These are phyloP conservation scores for Neomicropteryx cornuta DNA, from an alignment of 1,140 invertebrate genomes.

Conservation along the genomic window DNA sequence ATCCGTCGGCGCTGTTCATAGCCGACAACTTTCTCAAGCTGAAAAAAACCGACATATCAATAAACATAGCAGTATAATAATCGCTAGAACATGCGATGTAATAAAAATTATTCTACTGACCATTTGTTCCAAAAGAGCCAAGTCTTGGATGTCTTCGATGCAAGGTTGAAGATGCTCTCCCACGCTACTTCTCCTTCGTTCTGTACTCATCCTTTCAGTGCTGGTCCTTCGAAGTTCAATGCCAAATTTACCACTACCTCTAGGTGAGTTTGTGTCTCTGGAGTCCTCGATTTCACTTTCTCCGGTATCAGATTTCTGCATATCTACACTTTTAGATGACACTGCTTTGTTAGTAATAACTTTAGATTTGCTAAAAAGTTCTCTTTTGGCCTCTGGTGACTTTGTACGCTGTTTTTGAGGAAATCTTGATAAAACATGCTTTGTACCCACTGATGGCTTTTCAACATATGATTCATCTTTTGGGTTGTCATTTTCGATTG, in stretches of 20 bases:
- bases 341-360: too few species aligned
- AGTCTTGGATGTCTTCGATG: constrained; percentile 60
- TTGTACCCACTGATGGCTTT: too few species aligned
- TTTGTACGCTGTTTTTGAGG: constrained; percentile 12
- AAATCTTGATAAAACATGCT: too few species aligned
- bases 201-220: constrained; percentile 31
- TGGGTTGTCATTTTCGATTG: too few species aligned
- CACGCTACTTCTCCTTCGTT: constrained; percentile 28
- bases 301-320: too few species aligned
- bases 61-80: constrained; percentile 13
- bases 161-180: constrained; percentile 33
- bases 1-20: constrained; percentile 65
- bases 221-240: constrained; percentile 45
- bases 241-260: constrained; percentile 50
- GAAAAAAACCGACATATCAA: constrained; percentile 22
- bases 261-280: constrained; percentile 28
- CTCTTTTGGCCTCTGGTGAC: constrained; percentile 18
- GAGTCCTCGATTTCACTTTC: constrained; percentile 23
- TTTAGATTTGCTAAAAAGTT: constrained; percentile 27
- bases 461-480: too few species aligned
- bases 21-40: constrained; percentile 59
- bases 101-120: constrained; percentile 28
- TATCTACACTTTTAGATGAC: too few species aligned
- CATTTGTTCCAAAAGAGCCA: constrained; percentile 55
- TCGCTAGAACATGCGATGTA: constrained; percentile 6